Evolutionary conservation across 1,140 invertebrate species (phyloP), one percentile per base, ranked within the genome.

Genomic region (Ephestia elutella): DNA sequence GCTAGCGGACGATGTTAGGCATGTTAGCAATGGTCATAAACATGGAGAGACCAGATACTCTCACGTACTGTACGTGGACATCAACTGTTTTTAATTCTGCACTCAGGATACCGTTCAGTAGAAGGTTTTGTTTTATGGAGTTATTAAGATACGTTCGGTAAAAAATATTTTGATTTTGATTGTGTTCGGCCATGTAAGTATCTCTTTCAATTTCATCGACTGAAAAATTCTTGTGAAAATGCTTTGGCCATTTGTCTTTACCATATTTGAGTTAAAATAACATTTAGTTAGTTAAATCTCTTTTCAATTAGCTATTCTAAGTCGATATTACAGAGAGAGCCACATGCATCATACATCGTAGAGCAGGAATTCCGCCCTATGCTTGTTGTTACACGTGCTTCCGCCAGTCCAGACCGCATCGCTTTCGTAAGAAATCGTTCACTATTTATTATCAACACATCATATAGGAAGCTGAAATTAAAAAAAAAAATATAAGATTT

Each of bases 1-100:
- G 62, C 60, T 59, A 66, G 18, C 56, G 49, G 56, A 44, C 44
- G 5, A 48, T 48, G 19, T 30, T 18, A 53, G 56, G 54, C 51
- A 60, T 51, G 54, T 54, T 13, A 28, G 44, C 60, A 50, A 57
- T 60, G 30, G 15, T 35, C 5, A 64, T 65, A 55, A 64, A 70
- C 20, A 65, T 64, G 17, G 51, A 60, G 56, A 66, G 59, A 66
- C 58, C 56, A 54, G 56, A 65, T 57, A 60, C 62, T 66, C 66
- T 71, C 66, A 69, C 70, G 63, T 64, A 55, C 53, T 10, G 30
- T 35, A 38, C 20, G 28, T 44, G 2, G 56, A 60, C 54, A 32
- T 57, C 49, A 60, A 58, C 56, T 20, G 54, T 25, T 58, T 5
- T 11, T 9, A 9, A 4, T 32, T 32, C 21, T 32, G 30, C 30